Evolutionary conservation across 23 tunicate genomes (phyloP), one percentile per base, ranked within the genome.

Genomic region (Ascidia mentula): DNA sequence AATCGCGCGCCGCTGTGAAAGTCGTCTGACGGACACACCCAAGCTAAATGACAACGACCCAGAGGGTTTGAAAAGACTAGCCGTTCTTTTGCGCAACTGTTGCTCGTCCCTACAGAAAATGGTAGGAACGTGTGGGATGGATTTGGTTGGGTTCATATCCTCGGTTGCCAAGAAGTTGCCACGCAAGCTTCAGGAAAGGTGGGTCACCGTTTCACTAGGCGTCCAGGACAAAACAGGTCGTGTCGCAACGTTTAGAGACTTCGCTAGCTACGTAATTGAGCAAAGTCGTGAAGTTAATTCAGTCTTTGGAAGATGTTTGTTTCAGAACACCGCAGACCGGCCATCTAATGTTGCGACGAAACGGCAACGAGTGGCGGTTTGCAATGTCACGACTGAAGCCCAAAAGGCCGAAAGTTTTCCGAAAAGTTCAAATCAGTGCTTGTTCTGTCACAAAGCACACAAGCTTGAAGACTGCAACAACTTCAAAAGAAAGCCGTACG

Each of bases 221-320:
- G 31, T 70, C 45, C 72, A 80, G 31, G 34, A 40, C n/a, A 35
- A 34, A 31, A 69, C 34, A 45, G 36, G 61, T 39, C 32, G 24
- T 4, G 39, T 80, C 18, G 84, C 84, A 22, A 46, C 18, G 4
- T 80, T 80, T 39, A 37, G 22, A 24, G 77, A 80, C n/a, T 80
- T 80, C 30, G 84, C 76, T 7, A 69, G 32, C 12, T 80, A 69
- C 30, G 84, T 80, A 12, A 80, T 80, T 34, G 45, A 70, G 7
- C 46, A 80, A 46, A 65, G 76, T n/a, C 34, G 30, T 6, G 45
- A 70, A 71, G 84, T 76, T 6, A 80, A 70, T 46, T 80, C 76
- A 17, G 33, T 39, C 8, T 80, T 32, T 38, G 33, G 45, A 28
- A 80, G 70, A 40, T 45, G 60, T n/a, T 5, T 80, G 28, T 80